Conservation (phyloP, 2,888 invertebrate genomes). For the Odontocolon sp. region DNA sequence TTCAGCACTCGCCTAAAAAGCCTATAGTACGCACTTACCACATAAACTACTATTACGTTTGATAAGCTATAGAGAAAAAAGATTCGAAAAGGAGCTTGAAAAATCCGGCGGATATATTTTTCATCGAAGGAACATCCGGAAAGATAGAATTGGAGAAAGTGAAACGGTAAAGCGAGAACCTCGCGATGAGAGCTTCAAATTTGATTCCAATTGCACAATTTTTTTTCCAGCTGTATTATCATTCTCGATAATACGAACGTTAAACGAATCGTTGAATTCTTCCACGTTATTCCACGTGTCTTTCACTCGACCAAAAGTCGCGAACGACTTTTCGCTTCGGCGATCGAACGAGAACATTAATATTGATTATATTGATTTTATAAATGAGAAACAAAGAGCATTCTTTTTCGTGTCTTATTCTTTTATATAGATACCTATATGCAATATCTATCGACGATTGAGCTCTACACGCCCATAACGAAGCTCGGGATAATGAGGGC, state of each 20-base stretch:
- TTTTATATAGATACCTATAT: not conserved
- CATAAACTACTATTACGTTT: too few relatives aligned
- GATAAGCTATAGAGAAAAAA: too few relatives aligned
- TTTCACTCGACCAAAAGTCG: not conserved
- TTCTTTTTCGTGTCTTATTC: too few relatives aligned
- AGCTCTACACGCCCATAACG: slow-evolving; percentile 40
- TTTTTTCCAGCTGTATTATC: slow-evolving; percentile 39
- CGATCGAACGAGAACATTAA: slow-evolving; percentile 1
- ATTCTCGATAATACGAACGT: not conserved
- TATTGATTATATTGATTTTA: too few relatives aligned
- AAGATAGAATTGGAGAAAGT: slow-evolving; percentile 12
- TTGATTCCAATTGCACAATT: slow-evolving; percentile 53
- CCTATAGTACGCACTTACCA: too few relatives aligned
- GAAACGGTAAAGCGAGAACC: slow-evolving; percentile 39
- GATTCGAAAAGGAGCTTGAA: too few relatives aligned
- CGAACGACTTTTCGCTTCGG: not conserved
- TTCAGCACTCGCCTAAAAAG: too few relatives aligned
- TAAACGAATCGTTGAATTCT: not conserved
- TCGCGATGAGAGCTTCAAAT: slow-evolving; percentile 66
- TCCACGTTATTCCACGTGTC: not conserved
- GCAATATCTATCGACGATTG: slow-evolving; percentile 16
- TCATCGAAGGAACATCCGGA: slow-evolving; percentile 65
- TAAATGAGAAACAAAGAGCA: not conserved
- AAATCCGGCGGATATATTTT: too few relatives aligned
- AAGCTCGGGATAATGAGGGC: slow-evolving; percentile 29